Base-by-base conservation (phyloP, 2,797 vertebrate species). In the Sardinella longiceps region DNA sequence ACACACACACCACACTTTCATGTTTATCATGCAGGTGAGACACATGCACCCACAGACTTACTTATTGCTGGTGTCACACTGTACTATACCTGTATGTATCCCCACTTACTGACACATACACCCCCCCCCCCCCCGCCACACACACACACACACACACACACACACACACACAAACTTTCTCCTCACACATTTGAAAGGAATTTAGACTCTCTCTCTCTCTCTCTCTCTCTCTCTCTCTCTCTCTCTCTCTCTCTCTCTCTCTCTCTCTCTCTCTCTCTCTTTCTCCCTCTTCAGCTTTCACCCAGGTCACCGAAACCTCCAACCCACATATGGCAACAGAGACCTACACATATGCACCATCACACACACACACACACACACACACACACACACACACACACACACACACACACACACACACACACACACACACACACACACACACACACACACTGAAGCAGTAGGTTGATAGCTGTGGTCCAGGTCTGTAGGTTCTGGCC, bases 381-480 rank as follows among this genome's bases (percentile, higher is more conserved):
- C 58, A 80, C 53, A 39, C 45, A 30, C 74, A 80, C 81, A 80
- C 33, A 45, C 81, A 45, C 33, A 80, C 53, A 25, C 83, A 80
- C 66, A 48, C 80, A 70, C 83, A 77, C 81, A 60, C 53, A 28
- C 25, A 63, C 23, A 63, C 2, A 33, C 77, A 80, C 51, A 39
- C n/a, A 43, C 58, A 80, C 81, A 80, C 33, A 45, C 81, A 45
- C 37, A 80, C 53, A 25, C 84, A 81, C 70, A 50, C 80, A 70
- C 83, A 77, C 70, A 60, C 51, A 14, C 28, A 66, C 7, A 66
- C n/a, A 30, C 14, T 18, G 63, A 11, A 33, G 30, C 58, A 80
- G 18, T 81, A 37, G 53, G 25, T 70, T 15, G 63, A 33, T 70
- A 33, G 63, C 63, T 70, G 63, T 70, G 63, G 63, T 70, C 63